Conservation (phyloP, 2,888 invertebrate species). For the Cryptocheilus praepositus region DNA sequence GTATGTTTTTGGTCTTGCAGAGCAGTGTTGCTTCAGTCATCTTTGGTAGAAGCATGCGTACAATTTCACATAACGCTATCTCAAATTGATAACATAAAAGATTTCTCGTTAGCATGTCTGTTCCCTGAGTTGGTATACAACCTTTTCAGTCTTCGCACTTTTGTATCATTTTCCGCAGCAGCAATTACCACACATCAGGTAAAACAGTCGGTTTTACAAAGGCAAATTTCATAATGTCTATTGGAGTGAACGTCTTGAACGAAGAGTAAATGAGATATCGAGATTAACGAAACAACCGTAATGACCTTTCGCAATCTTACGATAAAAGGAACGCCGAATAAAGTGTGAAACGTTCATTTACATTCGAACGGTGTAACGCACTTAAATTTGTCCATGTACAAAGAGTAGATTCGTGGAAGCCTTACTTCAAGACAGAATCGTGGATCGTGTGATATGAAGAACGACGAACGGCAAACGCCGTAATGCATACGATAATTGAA, state of each 20-base stretch:
- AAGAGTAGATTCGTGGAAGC: too few species aligned
- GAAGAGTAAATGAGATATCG: background rate
- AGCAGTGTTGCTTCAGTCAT: slow-evolving; percentile 68
- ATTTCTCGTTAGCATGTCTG: slow-evolving; percentile 61
- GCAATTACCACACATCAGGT: slow-evolving; percentile 50
- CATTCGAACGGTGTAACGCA: too few species aligned
- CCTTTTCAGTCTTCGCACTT: slow-evolving; percentile 70
- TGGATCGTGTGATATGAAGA: too few species aligned
- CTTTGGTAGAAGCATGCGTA: slow-evolving; percentile 68
- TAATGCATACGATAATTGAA: too few species aligned
- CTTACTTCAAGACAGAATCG: too few species aligned
- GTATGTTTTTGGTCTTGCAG: slow-evolving; percentile 61
- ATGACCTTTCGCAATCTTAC: too few species aligned
- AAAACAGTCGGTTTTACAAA: slow-evolving; percentile 52
- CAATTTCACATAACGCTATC: slow-evolving; percentile 46
- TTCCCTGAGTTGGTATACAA: slow-evolving; percentile 71
- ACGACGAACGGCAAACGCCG: too few species aligned
- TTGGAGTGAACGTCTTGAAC: slow-evolving; percentile 8
- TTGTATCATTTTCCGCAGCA: slow-evolving; percentile 49
- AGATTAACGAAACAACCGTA: too few species aligned
- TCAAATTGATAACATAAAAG: slow-evolving; percentile 49
- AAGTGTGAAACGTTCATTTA: background rate
- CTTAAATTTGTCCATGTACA: too few species aligned
- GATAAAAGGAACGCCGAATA: background rate
- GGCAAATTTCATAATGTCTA: slow-evolving; percentile 44